Conservation (phyloP, 2,113 vertebrate genomes). For the Leucoraja erinaceus region DNA sequence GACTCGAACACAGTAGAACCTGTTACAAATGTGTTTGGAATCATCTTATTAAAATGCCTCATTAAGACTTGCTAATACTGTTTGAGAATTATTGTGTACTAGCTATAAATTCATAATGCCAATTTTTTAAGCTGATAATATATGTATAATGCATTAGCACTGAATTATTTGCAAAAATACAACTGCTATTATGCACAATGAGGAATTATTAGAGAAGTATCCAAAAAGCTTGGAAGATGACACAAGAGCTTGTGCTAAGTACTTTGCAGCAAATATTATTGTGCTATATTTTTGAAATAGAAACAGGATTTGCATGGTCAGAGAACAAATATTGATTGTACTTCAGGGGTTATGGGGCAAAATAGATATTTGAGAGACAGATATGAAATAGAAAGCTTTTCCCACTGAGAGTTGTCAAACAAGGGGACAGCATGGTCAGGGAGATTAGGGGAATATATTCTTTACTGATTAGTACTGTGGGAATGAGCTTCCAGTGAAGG, state of each 20-base stretch:
- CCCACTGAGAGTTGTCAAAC: no score
- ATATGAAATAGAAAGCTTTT: no score
- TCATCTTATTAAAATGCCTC: constrained; percentile 36
- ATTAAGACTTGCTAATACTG: constrained; percentile 32
- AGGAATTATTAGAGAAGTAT: background rate
- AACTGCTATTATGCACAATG: constrained; percentile 29
- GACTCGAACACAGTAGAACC: constrained; percentile 8
- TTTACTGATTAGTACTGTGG: no score
- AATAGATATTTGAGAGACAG: background rate
- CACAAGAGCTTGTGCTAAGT: background rate
- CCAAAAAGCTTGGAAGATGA: background rate
- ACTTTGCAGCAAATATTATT: background rate
- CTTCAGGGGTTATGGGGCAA: no score
- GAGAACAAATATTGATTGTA: no score
- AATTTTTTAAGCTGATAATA: constrained; percentile 28
- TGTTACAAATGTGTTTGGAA: constrained; percentile 36
- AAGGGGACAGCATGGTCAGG: no score
- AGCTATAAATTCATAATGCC: constrained; percentile 29
- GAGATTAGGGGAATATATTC: no score
- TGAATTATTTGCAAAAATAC: constrained; percentile 23
- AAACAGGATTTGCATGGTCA: no score
- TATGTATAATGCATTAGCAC: constrained; percentile 23
- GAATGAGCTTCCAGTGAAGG: no score
- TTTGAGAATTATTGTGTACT: constrained; percentile 35
- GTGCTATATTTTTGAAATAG: no score